A percentile compares a stretch with the other conserved stretches of the same genome.
These are phyloP conservation scores for Pissodes strobi DNA, from an alignment of 1,140 invertebrate species.

Conservation along the genomic window DNA sequence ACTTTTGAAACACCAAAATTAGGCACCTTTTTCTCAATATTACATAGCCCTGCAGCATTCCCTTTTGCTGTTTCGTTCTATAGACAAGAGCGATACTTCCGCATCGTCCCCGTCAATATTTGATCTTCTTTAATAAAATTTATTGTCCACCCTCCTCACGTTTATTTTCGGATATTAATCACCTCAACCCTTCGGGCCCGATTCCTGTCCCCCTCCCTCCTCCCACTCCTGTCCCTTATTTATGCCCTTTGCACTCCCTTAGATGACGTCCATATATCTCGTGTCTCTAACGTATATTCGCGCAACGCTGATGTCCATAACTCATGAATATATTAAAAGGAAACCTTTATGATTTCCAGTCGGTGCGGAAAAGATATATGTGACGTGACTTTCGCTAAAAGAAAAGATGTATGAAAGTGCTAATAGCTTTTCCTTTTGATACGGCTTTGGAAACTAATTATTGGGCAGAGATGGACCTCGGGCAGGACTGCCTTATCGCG, in stretches of 20 bases:
- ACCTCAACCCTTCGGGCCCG: slow-evolving; percentile 28
- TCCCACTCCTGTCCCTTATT: slow-evolving; percentile 24
- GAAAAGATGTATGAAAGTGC: slow-evolving; percentile 35
- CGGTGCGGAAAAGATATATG: slow-evolving; percentile 34
- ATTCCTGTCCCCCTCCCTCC: slow-evolving; percentile 15
- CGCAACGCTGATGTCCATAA: slow-evolving; percentile 29
- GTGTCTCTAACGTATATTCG: slow-evolving; percentile 30
- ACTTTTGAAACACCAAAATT: no score
- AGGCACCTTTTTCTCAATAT: no score
- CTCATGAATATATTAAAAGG: slow-evolving; percentile 38
- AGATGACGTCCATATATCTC: slow-evolving; percentile 37
- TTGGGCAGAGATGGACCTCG: slow-evolving; percentile 9
- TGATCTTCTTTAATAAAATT: slow-evolving; percentile 30
- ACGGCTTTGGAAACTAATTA: slow-evolving; percentile 30
- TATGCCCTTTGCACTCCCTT: slow-evolving; percentile 26
- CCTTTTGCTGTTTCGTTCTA: no score
- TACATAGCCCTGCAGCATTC: no score
- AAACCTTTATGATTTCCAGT: slow-evolving; percentile 31
- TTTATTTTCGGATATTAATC: slow-evolving; percentile 38
- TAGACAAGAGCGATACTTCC: no score
- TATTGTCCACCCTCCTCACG: slow-evolving; percentile 37
- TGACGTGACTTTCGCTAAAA: slow-evolving; percentile 17
- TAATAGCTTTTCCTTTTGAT: slow-evolving; percentile 34
- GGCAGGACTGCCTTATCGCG: no score
- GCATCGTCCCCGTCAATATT: slow-evolving; percentile 28